Evolutionary conservation across 2,888 invertebrate species (phyloP), one percentile per base, ranked within the genome.

Genomic region (Holacanthella duospinosa): DNA sequence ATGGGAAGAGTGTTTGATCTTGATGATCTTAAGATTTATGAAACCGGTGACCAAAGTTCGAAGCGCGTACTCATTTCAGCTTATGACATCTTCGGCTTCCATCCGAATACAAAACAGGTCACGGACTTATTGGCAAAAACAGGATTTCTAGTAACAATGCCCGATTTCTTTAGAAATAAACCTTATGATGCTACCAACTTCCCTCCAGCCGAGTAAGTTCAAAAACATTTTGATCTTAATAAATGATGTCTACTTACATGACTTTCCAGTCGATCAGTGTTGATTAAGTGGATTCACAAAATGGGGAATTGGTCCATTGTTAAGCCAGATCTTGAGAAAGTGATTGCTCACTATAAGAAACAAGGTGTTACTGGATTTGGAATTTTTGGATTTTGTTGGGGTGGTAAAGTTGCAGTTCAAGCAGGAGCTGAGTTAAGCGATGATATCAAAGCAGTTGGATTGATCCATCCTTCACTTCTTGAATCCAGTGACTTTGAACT

Each of bases 331-430:
- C 19, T 68, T 27, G 24, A 25, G 19, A 57, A 63, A n/a, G 53
- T 68, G 1, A 57, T 70, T 29, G 60, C 60, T 3, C 66, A 68
- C 59, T 67, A 70, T 61, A 66, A 62, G 54, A 64, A 59, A 26
- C 60, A 66, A 24, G 66, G 65, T 19, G 62, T 66, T 12, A 61
- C 29, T 21, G 54, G 62, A 0, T 66, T 70, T 57, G 72, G 70
- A 1, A 64, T 72, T 55, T 67, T 69, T 55, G 69, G 69, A 44
- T 69, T 70, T 24, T 72, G 70, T 48, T 71, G 69, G 69, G 72
- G 72, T 36, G 72, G 67, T n/a, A 66, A 71, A 57, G 66, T 71
- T 56, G 64, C 66, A 3, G 48, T 67, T 2, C 66, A 63, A 29
- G 68, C 69, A 1, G 63, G 63, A 12, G 55, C 55, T 0, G 65